Evolutionary conservation across 2,888 invertebrate species (phyloP), one percentile per base, ranked within the genome.

Genomic region (Herminia tarsipennalis): DNA sequence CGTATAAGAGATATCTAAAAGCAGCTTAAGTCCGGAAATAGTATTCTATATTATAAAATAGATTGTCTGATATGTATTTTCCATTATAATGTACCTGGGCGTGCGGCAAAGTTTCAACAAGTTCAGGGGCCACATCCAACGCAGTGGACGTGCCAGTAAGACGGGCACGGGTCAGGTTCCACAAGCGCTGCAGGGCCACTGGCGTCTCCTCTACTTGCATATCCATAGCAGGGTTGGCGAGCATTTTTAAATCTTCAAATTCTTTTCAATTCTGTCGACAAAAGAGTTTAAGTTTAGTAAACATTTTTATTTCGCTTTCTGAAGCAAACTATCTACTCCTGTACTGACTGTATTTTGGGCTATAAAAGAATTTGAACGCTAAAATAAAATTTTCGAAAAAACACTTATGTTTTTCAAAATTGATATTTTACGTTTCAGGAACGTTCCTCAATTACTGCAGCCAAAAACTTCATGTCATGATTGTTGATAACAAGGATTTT

Each of bases 201-300:
- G 92, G 92, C n/a, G 89, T 81, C 68, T 90, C 89, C 56, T 95
- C 86, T 12, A 76, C 70, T 46, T 84, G 73, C 44, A 95, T 76
- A 77, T 96, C 96, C 66, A 94, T 93, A 8, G 82, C 76, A 20
- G 86, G 82, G 66, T 78, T 84, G 35, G 90, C 84, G 52, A 89
- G 81, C 92, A 92, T 92, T 70, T 83, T 86, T 43, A 24, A 18
- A 44, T 44, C 36, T 48, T 40, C 52, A 35, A 51, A 50, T 37
- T 49, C n/a, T 62, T 49, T 13, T 41, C 38, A 61, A 47, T 50
- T 55, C 66, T 72, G 56, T 1, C 9, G 21, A 55, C 43, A 35
- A 52, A 57, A 33, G 10, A 28, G 2, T 8, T 8, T 12, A 40
- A n/a, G n/a, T n/a, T n/a, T n/a, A n/a, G n/a, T n/a, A n/a, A n/a